A percentile compares a stretch with the other conserved stretches of the same genome.
These are phyloP conservation scores for Setophaga petechia DNA, from an alignment of 2,113 vertebrate genomes.

Conservation along the genomic window DNA sequence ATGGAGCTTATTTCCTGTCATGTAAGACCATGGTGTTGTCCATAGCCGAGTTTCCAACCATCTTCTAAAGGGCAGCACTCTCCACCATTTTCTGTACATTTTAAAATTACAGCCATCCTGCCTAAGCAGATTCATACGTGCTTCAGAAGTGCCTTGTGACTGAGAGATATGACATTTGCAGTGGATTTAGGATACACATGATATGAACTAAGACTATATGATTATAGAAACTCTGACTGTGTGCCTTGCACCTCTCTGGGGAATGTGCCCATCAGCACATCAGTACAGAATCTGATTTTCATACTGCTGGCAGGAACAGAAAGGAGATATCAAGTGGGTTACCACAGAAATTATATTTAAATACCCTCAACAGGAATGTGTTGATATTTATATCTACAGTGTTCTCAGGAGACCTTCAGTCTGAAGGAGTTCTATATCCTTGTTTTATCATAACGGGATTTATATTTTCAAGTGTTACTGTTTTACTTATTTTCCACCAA, in stretches of 20 bases:
- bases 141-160: slow-evolving; percentile 45
- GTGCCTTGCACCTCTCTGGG: not conserved
- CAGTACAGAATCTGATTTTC: not conserved
- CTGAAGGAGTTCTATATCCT: not conserved
- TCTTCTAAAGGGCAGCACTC: not conserved
- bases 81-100: not conserved
- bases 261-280: not conserved
- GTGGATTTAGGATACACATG: not conserved
- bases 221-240: not conserved
- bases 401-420: not conserved
- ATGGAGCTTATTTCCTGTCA: not conserved
- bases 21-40: not conserved
- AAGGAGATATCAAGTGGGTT: not conserved
- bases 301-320: not conserved
- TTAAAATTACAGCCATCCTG: not conserved
- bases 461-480: not conserved
- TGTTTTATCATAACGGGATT: not conserved
- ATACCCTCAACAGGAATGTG: not conserved
- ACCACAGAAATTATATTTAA: not conserved
- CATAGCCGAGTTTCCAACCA: not conserved
- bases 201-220: not conserved
- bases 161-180: slow-evolving; percentile 4
- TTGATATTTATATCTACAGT: not conserved
- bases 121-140: not conserved
- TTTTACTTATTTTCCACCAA: not conserved